Base-by-base conservation (phyloP, 2,888 invertebrate species). In the Parnassius orleans region DNA sequence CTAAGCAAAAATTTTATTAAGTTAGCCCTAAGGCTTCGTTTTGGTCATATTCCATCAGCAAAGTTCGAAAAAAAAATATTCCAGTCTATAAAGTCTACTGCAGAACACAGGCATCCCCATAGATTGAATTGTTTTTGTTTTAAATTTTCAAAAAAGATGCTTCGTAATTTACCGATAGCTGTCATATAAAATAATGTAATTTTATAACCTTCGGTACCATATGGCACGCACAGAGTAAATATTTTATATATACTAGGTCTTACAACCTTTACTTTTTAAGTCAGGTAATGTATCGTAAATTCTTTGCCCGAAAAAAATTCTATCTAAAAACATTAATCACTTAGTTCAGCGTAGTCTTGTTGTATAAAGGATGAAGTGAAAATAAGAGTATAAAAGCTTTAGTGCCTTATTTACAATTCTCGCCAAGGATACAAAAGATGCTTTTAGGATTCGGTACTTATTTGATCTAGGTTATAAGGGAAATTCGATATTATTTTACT, bases 251-350 rank as follows among this genome's bases (percentile, higher is more conserved):
- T n/a, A 12, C 12, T 46, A 11, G 46, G 7, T 3, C 12, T 46
- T 11, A 7, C 10, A 2, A 7, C n/a, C 46, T 46, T 46, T 46
- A 46, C 10, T 12, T 7, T n/a, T n/a, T 46, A n/a, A 46, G 12
- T 46, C 3, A 10, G 12, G 10, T 5, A 50, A 50, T n/a, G 15
- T 15, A 62, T 75, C 68, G 59, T 50, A 5, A 61, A 48, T 57
- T 47, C 12, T 33, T 24, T 12, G n/a, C 52, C 15, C n/a, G 33
- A 54, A 12, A 56, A 50, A 57, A 50, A 42, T 10, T 41, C 9
- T 42, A 15, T 50, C 15, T 42, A n/a, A 50, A 57, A 50, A 42
- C 57, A 57, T 57, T 57, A 57, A 57, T 51, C 43, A 51, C 57
- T 43, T 51, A 51, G 43, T 2, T 33, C 47, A 12, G 56, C 19